Evolutionary conservation across 2,888 invertebrate genomes (phyloP), one percentile per base, ranked within the genome.

Genomic region (Sarcophaga caerulescens): DNA sequence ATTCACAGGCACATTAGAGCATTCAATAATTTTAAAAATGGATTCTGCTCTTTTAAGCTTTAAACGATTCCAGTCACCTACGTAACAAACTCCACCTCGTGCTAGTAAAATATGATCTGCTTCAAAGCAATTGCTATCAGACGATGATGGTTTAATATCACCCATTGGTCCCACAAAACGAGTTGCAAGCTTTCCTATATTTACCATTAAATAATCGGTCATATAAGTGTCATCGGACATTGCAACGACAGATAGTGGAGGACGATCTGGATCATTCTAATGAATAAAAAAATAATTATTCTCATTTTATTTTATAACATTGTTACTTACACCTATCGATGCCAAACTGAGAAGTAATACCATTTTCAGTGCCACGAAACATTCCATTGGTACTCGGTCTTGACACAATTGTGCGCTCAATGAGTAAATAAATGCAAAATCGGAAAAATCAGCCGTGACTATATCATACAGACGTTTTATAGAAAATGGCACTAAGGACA

Each of bases 341-440:
- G 91, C 93, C 25, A 94, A 89, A 84, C 94, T 94, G 5, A 93
- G 89, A 21, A 94, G 89, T 14, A 94, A 88, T 10, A 92, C 91
- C 88, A 93, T 91, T 89, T 94, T 94, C 0, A 94, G 88, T 82
- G 93, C 92, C 0, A 93, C 91, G 88, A 92, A 93, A 57, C 93
- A 92, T 70, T 92, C 91, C 89, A 92, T 92, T 4, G 94, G 94
- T 59, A 92, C 91, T 5, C 90, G 88, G 4, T 92, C 90, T 76
- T 92, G 90, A 60, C 92, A 91, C 47, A 94, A 89, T 85, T 93
- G 93, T 1, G 93, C 92, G 21, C 93, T 92, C 59, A 94, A 83
- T 0, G 93, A 90, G 78, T 93, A 92, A 3, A 93, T 90, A 79
- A 93, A 93, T 0, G 93, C 89, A 89, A 93, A 94, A 81, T 93